Base-by-base conservation (phyloP, 1,140 invertebrate genomes). In the Drosophila kepulauana region DNA sequence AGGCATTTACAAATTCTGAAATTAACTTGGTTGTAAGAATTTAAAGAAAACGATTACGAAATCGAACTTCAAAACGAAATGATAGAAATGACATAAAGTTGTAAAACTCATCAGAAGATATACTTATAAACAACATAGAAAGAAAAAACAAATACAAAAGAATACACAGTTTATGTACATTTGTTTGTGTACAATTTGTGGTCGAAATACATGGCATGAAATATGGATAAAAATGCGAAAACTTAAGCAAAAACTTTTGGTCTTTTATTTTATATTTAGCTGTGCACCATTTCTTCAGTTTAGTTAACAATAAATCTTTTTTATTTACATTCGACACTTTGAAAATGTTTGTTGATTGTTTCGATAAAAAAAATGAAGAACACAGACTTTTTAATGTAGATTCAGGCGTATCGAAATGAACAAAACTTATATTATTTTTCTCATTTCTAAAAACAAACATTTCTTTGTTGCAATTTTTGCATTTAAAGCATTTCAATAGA, bases 401-500 rank as follows among this genome's bases (percentile, higher is more conserved):
- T 57, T 65, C 51, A 59, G 65, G 71, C 69, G 33, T 78, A 63
- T 72, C 48, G 67, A 74, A 65, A 59, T 58, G 28, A 70, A 46
- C 49, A 65, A 38, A 76, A 66, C 63, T 59, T 74, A 61, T 54
- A 38, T 30, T 28, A 52, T 52, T 52, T 13, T 49, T 63, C 67
- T 75, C 71, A 66, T 61, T 81, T 41, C 57, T 58, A 65, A 67
- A 71, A 54, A 64, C 35, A 64, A 43, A 64, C 4, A 46, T 52
- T 65, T 49, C 38, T 54, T 35, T 54, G 51, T 78, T 88, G 84
- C 84, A 87, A 87, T 87, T 80, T 56, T 87, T 87, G 85, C 85
- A 88, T 43, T 88, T 88, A 88, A 89, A 88, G 84, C 84, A 68
- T 88, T 88, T 73, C 62, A 66, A 66, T 61, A 59, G 16, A 88